These are phyloP conservation scores for Echeneis naucrates DNA, from an alignment of 2,797 vertebrate genomes.

Conservation along the genomic window DNA sequence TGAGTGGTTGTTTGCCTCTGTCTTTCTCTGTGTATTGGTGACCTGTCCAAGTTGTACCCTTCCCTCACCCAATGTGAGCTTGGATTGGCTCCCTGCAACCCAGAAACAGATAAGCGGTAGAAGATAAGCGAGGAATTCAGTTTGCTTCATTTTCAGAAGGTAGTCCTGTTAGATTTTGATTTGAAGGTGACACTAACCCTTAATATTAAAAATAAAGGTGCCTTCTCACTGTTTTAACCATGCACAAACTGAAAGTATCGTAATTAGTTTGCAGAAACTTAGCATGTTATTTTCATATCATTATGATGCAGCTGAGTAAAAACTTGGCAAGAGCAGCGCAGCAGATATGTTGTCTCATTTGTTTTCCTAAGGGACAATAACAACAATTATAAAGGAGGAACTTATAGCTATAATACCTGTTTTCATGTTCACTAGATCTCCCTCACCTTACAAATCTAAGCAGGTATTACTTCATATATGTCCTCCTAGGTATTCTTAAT, in stretches of 20 bases:
- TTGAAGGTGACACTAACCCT: not conserved
- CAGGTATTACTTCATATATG: slow-evolving; percentile 87
- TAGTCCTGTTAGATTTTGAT: too few species aligned
- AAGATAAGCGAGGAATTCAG: too few species aligned
- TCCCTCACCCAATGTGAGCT: too few species aligned
- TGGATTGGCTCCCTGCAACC: too few species aligned
- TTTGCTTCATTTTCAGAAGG: too few species aligned
- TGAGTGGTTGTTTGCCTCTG: too few species aligned
- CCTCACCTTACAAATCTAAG: slow-evolving; percentile 76
- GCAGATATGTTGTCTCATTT: slow-evolving; percentile 28
- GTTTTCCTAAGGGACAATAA: slow-evolving; percentile 35
- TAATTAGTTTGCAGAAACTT: not conserved
- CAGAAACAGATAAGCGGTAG: too few species aligned
- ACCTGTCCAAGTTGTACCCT: too few species aligned
- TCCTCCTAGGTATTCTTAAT: slow-evolving; percentile 91
- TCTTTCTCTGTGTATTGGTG: too few species aligned
- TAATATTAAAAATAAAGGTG: not conserved
- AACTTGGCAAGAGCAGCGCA: slow-evolving; percentile 16
- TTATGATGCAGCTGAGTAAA: not conserved
- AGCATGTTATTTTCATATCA: not conserved
- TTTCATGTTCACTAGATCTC: slow-evolving; percentile 77
- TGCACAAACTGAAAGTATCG: not conserved
- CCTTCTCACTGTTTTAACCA: not conserved
- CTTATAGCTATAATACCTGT: slow-evolving; percentile 58
- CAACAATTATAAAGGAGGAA: slow-evolving; percentile 43